These are phyloP conservation scores for Coccyzus lansbergi DNA, from an alignment of 2,797 vertebrate genomes.

Conservation along the genomic window DNA sequence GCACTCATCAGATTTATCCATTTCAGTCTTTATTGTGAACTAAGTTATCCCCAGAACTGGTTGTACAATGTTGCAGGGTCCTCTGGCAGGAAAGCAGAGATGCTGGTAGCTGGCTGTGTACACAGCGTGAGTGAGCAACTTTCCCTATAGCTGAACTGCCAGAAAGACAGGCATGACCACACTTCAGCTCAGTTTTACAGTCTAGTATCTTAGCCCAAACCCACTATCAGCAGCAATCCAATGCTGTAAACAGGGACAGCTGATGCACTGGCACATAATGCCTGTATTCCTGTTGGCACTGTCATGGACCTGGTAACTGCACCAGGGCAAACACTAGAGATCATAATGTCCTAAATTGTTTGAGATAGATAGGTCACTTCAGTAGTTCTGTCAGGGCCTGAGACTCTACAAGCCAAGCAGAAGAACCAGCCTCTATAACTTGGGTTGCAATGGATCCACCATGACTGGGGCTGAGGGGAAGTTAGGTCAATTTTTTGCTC, in stretches of 20 bases:
- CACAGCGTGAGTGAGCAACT: not conserved
- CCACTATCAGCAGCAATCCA: not conserved
- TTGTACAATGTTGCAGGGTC: not conserved
- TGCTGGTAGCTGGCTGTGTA: not conserved
- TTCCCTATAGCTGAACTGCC: not conserved
- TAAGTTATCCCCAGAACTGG: not conserved
- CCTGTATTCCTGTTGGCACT: not conserved
- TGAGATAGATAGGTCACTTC: not conserved
- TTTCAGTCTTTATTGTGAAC: not conserved
- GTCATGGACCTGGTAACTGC: not conserved
- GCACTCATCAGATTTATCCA: not conserved
- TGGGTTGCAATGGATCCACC: not conserved
- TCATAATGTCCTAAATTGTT: not conserved
- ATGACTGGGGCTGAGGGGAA: accelerated
- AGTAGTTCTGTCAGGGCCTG: not conserved
- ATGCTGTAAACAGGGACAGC: not conserved
- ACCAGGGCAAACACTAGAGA: not conserved
- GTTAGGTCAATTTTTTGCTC: not conserved
- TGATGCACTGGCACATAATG: not conserved
- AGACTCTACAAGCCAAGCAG: not conserved
- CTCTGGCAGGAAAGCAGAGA: not conserved
- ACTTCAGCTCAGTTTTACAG: not conserved
- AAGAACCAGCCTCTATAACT: not conserved
- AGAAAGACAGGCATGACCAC: not conserved
- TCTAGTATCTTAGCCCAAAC: not conserved